A percentile compares a stretch with the other conserved stretches of the same genome.
phyloP scores from a whole-genome alignment of 2,797 vertebrate species.

The Kryptopterus vitreolus region DNA sequence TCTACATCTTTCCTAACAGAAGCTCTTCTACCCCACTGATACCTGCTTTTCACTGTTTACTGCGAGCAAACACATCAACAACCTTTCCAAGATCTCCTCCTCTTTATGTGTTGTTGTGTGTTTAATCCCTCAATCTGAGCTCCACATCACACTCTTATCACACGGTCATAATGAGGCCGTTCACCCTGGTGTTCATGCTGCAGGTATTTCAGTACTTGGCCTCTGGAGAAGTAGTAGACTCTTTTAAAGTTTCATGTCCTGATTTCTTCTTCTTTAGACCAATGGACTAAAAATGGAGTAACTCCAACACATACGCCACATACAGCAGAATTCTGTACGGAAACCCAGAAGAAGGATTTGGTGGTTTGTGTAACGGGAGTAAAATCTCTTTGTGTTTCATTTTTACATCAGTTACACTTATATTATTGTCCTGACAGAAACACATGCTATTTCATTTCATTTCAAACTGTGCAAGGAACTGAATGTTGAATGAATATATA shows the following conservation, averaged over 20 bases:
- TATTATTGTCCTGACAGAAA: too few relatives aligned
- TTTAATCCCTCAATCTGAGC: conserved; percentile 15
- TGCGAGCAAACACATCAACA: too few relatives aligned
- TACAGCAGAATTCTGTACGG: conserved; percentile 24
- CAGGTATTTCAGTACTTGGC: background rate
- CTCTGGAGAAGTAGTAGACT: background rate
- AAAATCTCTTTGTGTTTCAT: too few relatives aligned
- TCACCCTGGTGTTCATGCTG: conserved; percentile 7
- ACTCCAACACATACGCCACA: conserved; percentile 7
- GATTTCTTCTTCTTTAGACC: conserved; percentile 10
- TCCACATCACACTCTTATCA: background rate
- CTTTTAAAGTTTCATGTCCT: background rate
- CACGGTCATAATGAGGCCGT: conserved; percentile 20
- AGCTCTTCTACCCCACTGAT: too few relatives aligned
- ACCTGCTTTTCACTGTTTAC: too few relatives aligned
- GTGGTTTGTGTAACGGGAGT: conserved; percentile 6
- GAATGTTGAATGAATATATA: too few relatives aligned
- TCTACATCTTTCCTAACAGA: too few relatives aligned
- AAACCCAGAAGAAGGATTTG: conserved; percentile 8
- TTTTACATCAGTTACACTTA: too few relatives aligned
- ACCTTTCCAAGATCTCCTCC: background rate
- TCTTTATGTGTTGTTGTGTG: conserved; percentile 1
- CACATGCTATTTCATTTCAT: too few relatives aligned
- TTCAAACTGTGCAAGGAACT: too few relatives aligned
- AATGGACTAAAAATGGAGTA: background rate